These are phyloP conservation scores for Lasius fuliginosus DNA, from an alignment of 2,888 invertebrate species.

Conservation along the genomic window DNA sequence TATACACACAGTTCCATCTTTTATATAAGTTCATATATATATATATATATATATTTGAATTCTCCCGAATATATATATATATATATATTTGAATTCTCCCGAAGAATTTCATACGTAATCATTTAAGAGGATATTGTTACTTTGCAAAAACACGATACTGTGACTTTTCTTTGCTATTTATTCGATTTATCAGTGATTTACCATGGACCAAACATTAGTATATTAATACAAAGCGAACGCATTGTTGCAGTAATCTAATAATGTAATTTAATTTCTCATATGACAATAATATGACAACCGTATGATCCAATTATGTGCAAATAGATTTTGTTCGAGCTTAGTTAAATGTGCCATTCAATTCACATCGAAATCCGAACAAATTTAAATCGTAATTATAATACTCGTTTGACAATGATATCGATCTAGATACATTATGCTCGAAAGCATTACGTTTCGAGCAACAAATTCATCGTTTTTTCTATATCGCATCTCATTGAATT, in stretches of 20 bases:
- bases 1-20: neutral
- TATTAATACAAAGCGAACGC: neutral
- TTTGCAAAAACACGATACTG: constrained; percentile 2
- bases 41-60: neutral
- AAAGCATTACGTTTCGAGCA: neutral
- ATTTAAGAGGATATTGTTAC: neutral
- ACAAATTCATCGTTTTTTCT: constrained; percentile 16
- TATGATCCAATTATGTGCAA: constrained; percentile 37
- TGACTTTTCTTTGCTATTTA: constrained; percentile 10
- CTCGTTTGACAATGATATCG: neutral
- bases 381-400: constrained; percentile 15
- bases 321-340: constrained; percentile 37
- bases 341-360: constrained; percentile 29
- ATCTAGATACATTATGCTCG: neutral
- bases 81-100: neutral
- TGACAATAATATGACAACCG: constrained; percentile 17
- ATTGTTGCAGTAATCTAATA: constrained; percentile 26
- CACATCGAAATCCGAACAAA: constrained; percentile 1
- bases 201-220: neutral
- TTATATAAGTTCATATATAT: neutral
- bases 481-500: neutral
- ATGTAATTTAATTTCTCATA: constrained; percentile 26
- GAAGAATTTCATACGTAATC: neutral
- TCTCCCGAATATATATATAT: neutral
- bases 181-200: neutral